Base-by-base conservation (phyloP, 2,888 invertebrate genomes). In the Oligia fasciuncula region DNA sequence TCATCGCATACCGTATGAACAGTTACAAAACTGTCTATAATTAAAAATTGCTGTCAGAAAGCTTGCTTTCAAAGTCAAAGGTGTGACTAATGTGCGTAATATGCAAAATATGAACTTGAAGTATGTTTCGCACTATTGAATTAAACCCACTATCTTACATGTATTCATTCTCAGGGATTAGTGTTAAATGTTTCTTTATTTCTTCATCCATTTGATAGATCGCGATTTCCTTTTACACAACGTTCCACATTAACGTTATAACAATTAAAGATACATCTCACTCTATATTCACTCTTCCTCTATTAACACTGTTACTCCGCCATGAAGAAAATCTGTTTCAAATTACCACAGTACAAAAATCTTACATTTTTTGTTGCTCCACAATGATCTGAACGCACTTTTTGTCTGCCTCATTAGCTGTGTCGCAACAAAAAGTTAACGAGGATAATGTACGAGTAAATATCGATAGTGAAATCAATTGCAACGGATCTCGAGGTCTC, bases 61-160 rank as follows among this genome's bases (percentile, higher is more conserved):
- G 77, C 81, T 88, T 86, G 74, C 85, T 85, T 87, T 87, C 81
- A 86, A 85, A 87, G 73, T 81, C 85, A 83, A 74, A 81, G 57
- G 84, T 89, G 91, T 88, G 86, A 88, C 90, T 90, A 91, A 90
- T 87, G 87, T 81, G 74, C 62, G 80, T 80, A 70, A 87, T 88
- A 89, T 89, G 89, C 85, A 85, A 88, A 88, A 80, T 73, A 77
- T 78, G 40, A 85, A 80, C 77, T 77, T 83, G 83, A 76, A 87
- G 78, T 66, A 63, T 70, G 51, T 75, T 73, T 60, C 40, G 54
- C 35, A 40, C 60, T 72, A 75, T 86, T 75, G 51, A 62, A 69
- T 54, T 35, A 71, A 74, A 73, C 62, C 13, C 29, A 74, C 72
- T 62, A 77, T 72, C 49, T 57, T 43, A 71, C 40, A 67, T 46